Evolutionary conservation across 1,140 invertebrate genomes (phyloP), one percentile per base, ranked within the genome.

Genomic region (Pogonognathellus flavescens): DNA sequence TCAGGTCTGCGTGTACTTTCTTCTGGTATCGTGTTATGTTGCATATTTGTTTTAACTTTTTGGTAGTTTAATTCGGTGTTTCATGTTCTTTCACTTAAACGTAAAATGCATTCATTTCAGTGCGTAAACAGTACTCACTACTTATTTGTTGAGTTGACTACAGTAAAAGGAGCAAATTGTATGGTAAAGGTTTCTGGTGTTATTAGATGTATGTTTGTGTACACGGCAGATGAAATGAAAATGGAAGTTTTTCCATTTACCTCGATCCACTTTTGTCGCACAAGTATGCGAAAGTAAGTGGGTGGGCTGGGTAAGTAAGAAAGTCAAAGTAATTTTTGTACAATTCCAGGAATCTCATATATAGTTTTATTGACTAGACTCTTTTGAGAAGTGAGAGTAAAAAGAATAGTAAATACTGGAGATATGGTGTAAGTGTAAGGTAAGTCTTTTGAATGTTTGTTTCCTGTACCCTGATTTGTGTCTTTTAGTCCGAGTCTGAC

Each of bases 181-280:
- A 41, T 6, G 6, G 31, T 6, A 41, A 41, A 41, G 1, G 31
- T 41, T 41, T 41, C 6, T 41, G 31, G 6, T 41, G 31, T 3
- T 41, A 41, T 41, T 41, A 41, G 1, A 6, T 41, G 31, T 41
- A 41, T 41, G 31, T 41, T 3, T 41, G 31, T 41, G 31, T 41
- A 6, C 31, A 41, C 31, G 1, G 6, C 20, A 66, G 25, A 66
- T 25, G 62, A 25, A 66, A 66, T 66, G 62, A 66, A 66, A 66
- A 25, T 25, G 20, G 62, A 66, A 66, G 62, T 66, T 66, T 60
- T 66, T 66, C 62, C 62, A 66, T 66, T 66, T 66, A 25, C 31
- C 62, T 25, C 22, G 22, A 10, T 14, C 25, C 22, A 16, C 18
- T 66, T 25, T 20, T 25, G 22, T 20, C 60, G 20, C 20, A 66